Percentiles rank a stretch among this genome's conserved stretches.
Evolutionary conservation across 2,888 invertebrate genomes (phyloP).

Genomic region (Chelonus formosanus): DNA sequence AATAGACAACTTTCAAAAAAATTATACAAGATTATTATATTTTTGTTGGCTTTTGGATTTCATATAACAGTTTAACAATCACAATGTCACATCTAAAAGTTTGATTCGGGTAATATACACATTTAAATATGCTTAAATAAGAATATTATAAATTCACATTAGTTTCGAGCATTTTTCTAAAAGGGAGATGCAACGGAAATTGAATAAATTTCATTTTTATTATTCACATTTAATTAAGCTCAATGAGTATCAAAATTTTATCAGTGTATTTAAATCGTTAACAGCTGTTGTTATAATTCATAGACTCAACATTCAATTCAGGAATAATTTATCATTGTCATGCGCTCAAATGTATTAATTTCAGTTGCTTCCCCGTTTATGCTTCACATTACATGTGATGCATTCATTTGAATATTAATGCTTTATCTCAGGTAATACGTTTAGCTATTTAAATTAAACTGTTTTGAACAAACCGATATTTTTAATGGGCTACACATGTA

Average conservation of each 20-base stretch:
- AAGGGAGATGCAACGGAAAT: too few species aligned
- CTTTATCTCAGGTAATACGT: constrained; percentile 14
- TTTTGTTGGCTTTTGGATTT: constrained; percentile 24
- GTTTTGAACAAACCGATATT: constrained; percentile 8
- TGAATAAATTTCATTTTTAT: too few species aligned
- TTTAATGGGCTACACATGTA: constrained; percentile 10
- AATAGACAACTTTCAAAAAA: constrained; percentile 20
- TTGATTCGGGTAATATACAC: constrained; percentile 29
- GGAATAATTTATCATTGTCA: constrained; percentile 12
- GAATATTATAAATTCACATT: background rate
- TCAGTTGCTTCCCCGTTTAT: background rate
- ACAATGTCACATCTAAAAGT: constrained; percentile 32
- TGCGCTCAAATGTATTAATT: constrained; percentile 8
- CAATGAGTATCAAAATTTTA: too few species aligned
- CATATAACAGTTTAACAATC: constrained; percentile 40
- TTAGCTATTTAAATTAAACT: background rate
- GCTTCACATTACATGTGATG: background rate
- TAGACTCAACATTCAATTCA: too few species aligned
- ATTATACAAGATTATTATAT: constrained; percentile 32
- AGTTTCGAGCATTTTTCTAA: background rate
- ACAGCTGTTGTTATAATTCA: too few species aligned
- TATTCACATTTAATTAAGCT: too few species aligned
- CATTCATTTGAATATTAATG: background rate
- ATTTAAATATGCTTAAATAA: constrained; percentile 16
- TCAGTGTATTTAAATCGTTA: too few species aligned